phyloP scores from a whole-genome alignment of 2,113 vertebrate species.

The Seriola quinqueradiata region DNA sequence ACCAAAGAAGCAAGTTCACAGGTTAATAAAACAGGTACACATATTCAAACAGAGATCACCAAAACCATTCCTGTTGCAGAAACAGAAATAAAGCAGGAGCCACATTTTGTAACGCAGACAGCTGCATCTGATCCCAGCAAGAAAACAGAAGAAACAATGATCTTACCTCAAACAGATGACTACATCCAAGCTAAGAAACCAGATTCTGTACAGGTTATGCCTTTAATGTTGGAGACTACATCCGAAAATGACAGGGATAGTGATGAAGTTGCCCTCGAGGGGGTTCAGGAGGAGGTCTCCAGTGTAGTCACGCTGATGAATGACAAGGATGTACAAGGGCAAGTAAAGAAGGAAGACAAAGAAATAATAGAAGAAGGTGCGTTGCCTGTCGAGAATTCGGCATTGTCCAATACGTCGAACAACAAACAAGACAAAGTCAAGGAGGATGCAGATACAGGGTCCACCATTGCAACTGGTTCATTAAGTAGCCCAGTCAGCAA shows the following conservation, averaged over 20 bases:
- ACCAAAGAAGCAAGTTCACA: not conserved
- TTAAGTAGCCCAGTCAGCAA: not conserved
- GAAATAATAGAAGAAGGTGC: not conserved
- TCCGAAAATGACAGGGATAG: not conserved
- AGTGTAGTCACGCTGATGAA: not conserved
- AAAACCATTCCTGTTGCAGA: constrained; percentile 7
- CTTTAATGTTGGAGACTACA: not conserved
- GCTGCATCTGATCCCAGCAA: not conserved
- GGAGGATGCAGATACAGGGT: not conserved
- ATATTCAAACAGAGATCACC: not conserved
- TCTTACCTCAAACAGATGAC: not conserved
- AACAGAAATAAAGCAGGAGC: constrained; percentile 2
- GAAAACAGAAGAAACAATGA: not conserved
- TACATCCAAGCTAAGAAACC: not conserved
- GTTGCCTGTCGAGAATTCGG: not conserved
- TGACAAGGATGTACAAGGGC: not conserved
- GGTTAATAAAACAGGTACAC: not conserved
- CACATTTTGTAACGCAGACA: not conserved
- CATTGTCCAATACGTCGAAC: not conserved
- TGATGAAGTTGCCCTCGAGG: not conserved
- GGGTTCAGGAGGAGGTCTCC: not conserved
- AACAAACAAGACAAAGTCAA: not conserved
- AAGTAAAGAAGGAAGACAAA: not conserved
- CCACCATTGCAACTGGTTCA: not conserved
- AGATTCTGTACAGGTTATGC: not conserved